Evolutionary conservation across 2,888 invertebrate species (phyloP), one percentile per base, ranked within the genome.

Genomic region (Apamea sordens): DNA sequence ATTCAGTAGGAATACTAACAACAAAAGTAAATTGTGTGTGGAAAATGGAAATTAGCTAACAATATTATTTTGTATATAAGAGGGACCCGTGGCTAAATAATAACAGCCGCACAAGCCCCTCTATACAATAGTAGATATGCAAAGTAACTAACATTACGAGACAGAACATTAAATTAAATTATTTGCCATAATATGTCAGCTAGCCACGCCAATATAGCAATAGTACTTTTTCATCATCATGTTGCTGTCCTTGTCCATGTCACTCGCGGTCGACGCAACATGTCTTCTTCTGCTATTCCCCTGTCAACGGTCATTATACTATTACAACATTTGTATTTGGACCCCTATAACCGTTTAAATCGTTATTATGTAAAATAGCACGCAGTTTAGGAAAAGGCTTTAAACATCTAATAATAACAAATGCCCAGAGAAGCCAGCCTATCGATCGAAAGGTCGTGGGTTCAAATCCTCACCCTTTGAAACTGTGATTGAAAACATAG

Each of bases 381-480:
- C 24, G 15, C 44, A 6, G 28, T 32, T 73, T 47, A 73, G 28
- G 28, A 15, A 28, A 61, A 7, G 13, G 28, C 61, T 28, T 15
- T 28, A 61, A 61, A 15, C 15, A 56, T 56, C 7, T 18, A 68
- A 15, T 36, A 21, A 73, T n/a, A 56, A 47, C 4, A 47, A 36
- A 53, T 18, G 11, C 18, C 56, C 15, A 64, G 32, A 18, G 28
- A 53, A 50, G 36, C 10, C 18, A 41, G 36, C 28, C 61, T 65
- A 41, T n/a, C 53, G n/a, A 56, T 18, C 21, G n/a, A 76, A 76
- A 76, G 68, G 28, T 75, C 53, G n/a, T 21, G 41, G 13, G 61
- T 75, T 69, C 53, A 68, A 53, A 63, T 64, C 44, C 0, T n/a
- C 56, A 10, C 63, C 53, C 44, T 69, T 47, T 44, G 68, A n/a